phyloP scores from a whole-genome alignment of 1,140 invertebrate species.

The Diorhabda elongata region DNA sequence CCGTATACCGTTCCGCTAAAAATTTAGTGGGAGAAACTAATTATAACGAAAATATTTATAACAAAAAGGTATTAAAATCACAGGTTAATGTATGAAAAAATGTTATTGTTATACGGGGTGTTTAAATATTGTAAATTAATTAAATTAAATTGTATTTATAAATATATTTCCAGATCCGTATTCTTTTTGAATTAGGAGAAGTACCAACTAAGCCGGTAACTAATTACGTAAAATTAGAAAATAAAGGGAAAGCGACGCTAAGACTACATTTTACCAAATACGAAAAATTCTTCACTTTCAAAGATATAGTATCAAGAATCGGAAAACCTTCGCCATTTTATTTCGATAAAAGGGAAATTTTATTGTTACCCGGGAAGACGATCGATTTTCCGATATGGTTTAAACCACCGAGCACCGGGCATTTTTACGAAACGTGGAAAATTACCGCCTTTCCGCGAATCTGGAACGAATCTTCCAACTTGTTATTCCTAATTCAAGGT shows the following conservation, averaged over 20 bases:
- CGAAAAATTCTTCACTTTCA: constrained; percentile 29
- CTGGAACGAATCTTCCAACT: constrained; percentile 24
- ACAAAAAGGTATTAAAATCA: too few species aligned
- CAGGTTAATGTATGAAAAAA: too few species aligned
- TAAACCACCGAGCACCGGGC: constrained; percentile 22
- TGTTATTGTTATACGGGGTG: too few species aligned
- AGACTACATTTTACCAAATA: constrained; percentile 26
- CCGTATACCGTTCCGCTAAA: too few species aligned
- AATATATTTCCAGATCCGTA: constrained; percentile 7
- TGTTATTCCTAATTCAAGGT: constrained; percentile 27
- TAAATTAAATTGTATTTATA: too few species aligned
- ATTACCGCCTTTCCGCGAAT: constrained; percentile 28
- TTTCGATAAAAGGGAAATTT: constrained; percentile 28
- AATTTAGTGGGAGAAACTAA: too few species aligned
- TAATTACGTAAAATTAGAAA: constrained; percentile 28
- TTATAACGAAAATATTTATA: too few species aligned
- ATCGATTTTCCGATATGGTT: constrained; percentile 30
- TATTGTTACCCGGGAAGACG: constrained; percentile 27
- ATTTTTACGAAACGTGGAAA: constrained; percentile 33
- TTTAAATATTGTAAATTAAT: too few species aligned
- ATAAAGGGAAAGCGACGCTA: constrained; percentile 23
- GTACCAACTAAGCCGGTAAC: neutral
- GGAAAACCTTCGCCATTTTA: constrained; percentile 25
- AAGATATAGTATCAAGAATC: constrained; percentile 18
- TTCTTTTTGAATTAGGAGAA: constrained; percentile 28